Conservation (phyloP, 2,888 invertebrate species). For the Mythimna loreyi region DNA sequence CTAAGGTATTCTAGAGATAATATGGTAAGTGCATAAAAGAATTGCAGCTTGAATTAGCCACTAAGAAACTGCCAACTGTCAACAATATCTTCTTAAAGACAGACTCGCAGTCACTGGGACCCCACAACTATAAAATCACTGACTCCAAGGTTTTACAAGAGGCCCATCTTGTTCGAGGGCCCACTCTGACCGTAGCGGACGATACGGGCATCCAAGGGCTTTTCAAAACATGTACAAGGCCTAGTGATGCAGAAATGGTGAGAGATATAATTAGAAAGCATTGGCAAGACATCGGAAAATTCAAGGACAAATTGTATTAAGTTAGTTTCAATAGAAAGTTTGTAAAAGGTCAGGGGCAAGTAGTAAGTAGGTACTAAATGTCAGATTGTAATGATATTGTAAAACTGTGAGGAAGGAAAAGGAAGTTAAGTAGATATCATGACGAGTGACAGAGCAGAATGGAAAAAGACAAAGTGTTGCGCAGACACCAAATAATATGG, state of each 20-base stretch:
- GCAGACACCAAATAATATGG: no score
- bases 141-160: conserved; percentile 54
- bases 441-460: no score
- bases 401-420: no score
- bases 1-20: no score
- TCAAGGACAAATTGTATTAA: background rate
- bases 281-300: background rate
- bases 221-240: conserved; percentile 31
- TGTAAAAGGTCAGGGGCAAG: background rate
- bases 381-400: no score
- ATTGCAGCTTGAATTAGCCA: no score
- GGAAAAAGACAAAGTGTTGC: no score
- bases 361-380: conserved; percentile 2
- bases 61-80: no score
- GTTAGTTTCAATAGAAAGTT: conserved; percentile 14
- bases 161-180: conserved; percentile 45
- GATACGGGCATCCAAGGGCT: conserved; percentile 40
- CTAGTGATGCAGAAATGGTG: conserved; percentile 28
- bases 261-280: conserved; percentile 11
- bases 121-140: conserved; percentile 49
- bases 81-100: background rate
- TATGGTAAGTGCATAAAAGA: no score
- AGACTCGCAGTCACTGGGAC: conserved; percentile 37
- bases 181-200: conserved; percentile 27
- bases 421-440: no score